phyloP scores from a whole-genome alignment of 1,140 invertebrate species.

The Delia radicum region DNA sequence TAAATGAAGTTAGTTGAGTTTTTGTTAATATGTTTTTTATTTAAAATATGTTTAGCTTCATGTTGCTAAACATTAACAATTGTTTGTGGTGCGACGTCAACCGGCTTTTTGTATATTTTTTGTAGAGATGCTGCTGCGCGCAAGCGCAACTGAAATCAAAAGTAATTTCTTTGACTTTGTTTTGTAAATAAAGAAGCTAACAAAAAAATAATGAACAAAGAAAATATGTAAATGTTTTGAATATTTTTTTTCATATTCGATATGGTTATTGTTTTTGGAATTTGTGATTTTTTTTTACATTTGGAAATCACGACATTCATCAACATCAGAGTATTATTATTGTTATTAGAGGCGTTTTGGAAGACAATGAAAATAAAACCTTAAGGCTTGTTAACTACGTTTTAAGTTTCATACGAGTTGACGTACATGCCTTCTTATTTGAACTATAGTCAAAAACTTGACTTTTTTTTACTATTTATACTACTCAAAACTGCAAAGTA shows the following conservation, averaged over 20 bases:
- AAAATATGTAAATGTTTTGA: not conserved
- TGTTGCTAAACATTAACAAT: constrained; percentile 3
- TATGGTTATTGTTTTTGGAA: not conserved
- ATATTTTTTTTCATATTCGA: not conserved
- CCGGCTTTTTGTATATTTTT: not conserved
- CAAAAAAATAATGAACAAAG: not conserved
- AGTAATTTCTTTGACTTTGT: not conserved
- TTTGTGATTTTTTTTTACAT: not conserved
- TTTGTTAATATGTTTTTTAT: not conserved
- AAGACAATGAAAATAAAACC: not conserved
- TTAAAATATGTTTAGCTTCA: not conserved
- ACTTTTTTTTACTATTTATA: not conserved
- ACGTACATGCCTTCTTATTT: not conserved
- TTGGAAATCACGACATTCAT: constrained; percentile 11
- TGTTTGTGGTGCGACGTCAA: not conserved
- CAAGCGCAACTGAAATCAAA: not conserved
- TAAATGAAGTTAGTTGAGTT: not conserved
- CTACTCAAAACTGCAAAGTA: not conserved
- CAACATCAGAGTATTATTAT: constrained; percentile 5
- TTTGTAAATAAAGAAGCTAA: not conserved
- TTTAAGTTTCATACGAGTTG: not conserved
- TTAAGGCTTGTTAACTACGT: not conserved
- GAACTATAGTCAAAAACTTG: not conserved
- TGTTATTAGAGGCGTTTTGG: not conserved
- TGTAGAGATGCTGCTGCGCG: not conserved